Evolutionary conservation across 2,797 vertebrate genomes (phyloP), one percentile per base, ranked within the genome.

Genomic region (Melanogrammus aeglefinus): DNA sequence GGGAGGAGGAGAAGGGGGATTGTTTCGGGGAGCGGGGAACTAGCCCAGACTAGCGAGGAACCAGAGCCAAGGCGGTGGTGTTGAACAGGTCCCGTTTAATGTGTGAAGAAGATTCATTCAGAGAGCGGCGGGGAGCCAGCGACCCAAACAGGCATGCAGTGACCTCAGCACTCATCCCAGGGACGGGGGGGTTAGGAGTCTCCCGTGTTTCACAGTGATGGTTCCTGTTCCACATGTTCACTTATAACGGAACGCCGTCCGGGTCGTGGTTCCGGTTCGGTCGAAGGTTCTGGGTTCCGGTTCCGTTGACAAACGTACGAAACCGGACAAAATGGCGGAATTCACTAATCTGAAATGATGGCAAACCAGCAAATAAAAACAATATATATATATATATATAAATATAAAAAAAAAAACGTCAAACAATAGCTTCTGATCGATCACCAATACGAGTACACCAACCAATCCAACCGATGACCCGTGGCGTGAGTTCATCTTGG

Each of bases 131-230:
- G 90, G 94, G 94, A 90, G 92, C n/a, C n/a, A 88, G 81, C 83
- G 75, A 85, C 72, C 91, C 87, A 88, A 82, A 91, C 81, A 90
- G n/a, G 92, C 93, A 94, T 93, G 94, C 93, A 92, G 91, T 91
- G 91, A 92, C 86, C 87, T 88, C 86, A 90, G 85, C 57, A 24
- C 21, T 24, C n/a, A 24, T 87, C 83, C 80, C 83, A 86, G 85
- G 86, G 86, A 92, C 86, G 24, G 18, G 82, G 86, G 85, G 88
- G 90, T 79, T 14, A 76, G 80, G 83, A 85, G 77, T 84, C 77
- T 84, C 77, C 78, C 76, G 79, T 85, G 86, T 88, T 92, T 92
- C 92, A 93, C 91, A 91, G 92, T 92, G 91, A 93, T 86, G 78
- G 85, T 85, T 85, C 82, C 76, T 81, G 75, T 82, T 77, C 77